phyloP scores from a whole-genome alignment of 1,140 invertebrate genomes.

The Orius laevigatus region DNA sequence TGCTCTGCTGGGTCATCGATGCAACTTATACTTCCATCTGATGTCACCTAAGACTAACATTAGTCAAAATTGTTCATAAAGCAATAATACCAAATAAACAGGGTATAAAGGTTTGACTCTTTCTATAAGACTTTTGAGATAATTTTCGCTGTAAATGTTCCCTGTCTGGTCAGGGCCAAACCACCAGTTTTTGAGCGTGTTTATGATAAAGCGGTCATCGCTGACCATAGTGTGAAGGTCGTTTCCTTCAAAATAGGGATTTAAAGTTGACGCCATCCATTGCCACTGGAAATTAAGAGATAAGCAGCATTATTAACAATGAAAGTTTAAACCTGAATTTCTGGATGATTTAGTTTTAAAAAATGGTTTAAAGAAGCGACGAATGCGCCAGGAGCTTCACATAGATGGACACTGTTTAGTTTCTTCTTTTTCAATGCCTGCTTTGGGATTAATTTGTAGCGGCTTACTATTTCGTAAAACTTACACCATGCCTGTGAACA shows the following conservation, averaged over 20 bases:
- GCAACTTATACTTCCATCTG: constrained; percentile 88
- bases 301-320: not conserved
- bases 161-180: constrained; percentile 77
- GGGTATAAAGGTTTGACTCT: constrained; percentile 22
- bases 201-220: constrained; percentile 70
- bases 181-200: constrained; percentile 62
- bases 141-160: constrained; percentile 59
- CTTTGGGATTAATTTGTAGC: constrained; percentile 42
- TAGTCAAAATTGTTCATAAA: constrained; percentile 13
- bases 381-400: constrained; percentile 91
- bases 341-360: constrained; percentile 38
- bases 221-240: constrained; percentile 50
- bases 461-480: constrained; percentile 66
- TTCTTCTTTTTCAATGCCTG: constrained; percentile 26
- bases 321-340: constrained; percentile 25
- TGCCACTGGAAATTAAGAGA: constrained; percentile 41
- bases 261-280: constrained; percentile 74
- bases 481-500: constrained; percentile 77
- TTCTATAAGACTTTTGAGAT: constrained; percentile 32
- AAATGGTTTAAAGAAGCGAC: constrained; percentile 78
- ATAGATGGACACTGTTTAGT: constrained; percentile 67
- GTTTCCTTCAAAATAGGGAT: constrained; percentile 85
- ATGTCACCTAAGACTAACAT: constrained; percentile 52
- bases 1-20: constrained; percentile 66
- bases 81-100: constrained; percentile 5